Conservation (phyloP, 2,888 invertebrate species). For the Drosophila paranaensis region DNA sequence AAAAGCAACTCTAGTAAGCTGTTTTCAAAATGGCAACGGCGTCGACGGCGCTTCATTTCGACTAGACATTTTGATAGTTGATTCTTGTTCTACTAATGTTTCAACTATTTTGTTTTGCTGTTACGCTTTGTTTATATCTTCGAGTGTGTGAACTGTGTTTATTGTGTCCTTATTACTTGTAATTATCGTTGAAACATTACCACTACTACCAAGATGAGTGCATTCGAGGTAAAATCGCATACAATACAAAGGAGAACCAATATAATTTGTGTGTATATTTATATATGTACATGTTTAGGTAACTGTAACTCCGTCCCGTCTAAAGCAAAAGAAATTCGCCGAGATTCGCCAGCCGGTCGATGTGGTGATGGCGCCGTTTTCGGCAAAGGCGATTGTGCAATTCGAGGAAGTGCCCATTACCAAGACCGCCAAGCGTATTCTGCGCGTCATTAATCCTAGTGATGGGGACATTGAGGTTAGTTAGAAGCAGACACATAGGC, state of each 20-base stretch:
- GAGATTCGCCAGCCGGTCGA: slow-evolving; percentile 83
- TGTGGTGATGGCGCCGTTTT: slow-evolving; percentile 88
- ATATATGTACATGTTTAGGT: slow-evolving; percentile 61
- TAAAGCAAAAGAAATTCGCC: slow-evolving; percentile 79
- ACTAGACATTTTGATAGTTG: slow-evolving; percentile 33
- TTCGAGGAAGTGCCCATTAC: slow-evolving; percentile 89
- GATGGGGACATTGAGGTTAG: slow-evolving; percentile 85
- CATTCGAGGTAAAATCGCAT: slow-evolving; percentile 81
- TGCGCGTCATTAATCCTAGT: slow-evolving; percentile 87
- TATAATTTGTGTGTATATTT: slow-evolving; percentile 4
- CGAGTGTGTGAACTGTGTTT: not conserved
- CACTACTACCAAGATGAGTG: slow-evolving; percentile 76
- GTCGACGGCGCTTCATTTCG: slow-evolving; percentile 48
- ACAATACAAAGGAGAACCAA: not conserved
- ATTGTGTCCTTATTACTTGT: not conserved
- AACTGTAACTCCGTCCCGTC: slow-evolving; percentile 82
- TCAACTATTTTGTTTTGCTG: slow-evolving; percentile 20
- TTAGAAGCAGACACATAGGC: slow-evolving; percentile 4
- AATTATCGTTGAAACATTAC: not conserved
- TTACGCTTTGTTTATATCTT: slow-evolving; percentile 21
- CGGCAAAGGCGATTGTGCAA: slow-evolving; percentile 88
- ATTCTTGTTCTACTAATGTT: slow-evolving; percentile 46
- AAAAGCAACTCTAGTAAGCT: slow-evolving; percentile 40
- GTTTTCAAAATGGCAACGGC: slow-evolving; percentile 64
- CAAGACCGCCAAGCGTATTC: slow-evolving; percentile 85